These are phyloP conservation scores for Hirundo rustica DNA, from an alignment of 2,797 vertebrate genomes.

Conservation along the genomic window DNA sequence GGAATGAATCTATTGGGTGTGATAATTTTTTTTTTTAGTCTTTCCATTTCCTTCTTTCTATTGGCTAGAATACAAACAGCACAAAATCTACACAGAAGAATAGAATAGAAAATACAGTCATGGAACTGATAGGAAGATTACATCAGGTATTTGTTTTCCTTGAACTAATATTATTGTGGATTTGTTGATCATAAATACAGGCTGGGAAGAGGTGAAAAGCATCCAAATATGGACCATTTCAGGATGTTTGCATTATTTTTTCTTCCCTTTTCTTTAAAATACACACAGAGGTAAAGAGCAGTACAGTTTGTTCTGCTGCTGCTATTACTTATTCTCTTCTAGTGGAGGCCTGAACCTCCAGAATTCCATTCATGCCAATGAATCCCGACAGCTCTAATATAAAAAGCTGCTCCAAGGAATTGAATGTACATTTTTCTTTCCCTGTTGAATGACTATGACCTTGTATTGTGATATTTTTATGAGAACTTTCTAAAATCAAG, in stretches of 20 bases:
- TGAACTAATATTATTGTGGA: background rate
- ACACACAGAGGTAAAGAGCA: background rate
- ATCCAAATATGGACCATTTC: background rate
- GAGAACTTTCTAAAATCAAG: slow-evolving; percentile 2
- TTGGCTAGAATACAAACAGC: background rate
- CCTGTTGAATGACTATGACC: background rate
- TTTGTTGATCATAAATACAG: background rate
- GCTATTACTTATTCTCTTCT: background rate
- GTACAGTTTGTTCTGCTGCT: background rate
- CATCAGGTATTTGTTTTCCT: background rate
- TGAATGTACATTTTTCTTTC: background rate
- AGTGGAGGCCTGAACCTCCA: background rate
- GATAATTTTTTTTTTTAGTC: background rate
- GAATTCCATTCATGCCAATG: background rate
- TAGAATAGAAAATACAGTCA: background rate
- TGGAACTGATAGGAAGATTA: background rate
- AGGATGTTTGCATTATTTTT: background rate
- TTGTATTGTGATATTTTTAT: background rate
- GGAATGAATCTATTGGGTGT: background rate
- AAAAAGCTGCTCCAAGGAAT: slow-evolving; percentile 33
- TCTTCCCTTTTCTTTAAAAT: background rate
- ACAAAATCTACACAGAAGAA: background rate
- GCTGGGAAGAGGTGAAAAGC: background rate
- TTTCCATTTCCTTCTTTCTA: background rate
- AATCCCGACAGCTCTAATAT: background rate